Evolutionary conservation across 2,113 vertebrate genomes (phyloP).

Genomic region (Daphoenositta chrysoptera): DNA sequence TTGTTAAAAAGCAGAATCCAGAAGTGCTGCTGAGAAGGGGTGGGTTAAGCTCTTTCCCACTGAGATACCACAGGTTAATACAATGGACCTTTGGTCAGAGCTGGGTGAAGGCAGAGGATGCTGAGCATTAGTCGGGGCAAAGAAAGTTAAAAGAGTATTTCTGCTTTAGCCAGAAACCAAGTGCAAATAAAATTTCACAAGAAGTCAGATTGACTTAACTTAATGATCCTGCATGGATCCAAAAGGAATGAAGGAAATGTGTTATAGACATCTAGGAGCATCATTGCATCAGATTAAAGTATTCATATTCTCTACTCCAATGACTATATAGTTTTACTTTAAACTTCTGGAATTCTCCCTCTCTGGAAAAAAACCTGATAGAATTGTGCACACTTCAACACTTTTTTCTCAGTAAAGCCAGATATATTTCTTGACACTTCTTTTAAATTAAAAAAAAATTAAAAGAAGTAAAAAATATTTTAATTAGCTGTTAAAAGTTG

Average conservation of each 20-base stretch:
- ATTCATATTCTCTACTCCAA: neutral
- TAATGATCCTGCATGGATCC: neutral
- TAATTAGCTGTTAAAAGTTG: accelerated
- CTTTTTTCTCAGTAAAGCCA: neutral
- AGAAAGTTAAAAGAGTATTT: neutral
- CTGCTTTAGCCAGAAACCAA: neutral
- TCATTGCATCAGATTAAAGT: neutral
- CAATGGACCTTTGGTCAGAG: neutral
- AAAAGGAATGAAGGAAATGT: neutral
- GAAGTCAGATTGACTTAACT: neutral
- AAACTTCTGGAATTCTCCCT: neutral
- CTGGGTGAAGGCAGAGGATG: accelerated
- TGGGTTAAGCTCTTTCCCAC: neutral
- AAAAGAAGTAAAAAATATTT: neutral
- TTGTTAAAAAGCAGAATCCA: neutral
- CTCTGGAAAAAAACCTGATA: neutral
- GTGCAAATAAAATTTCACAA: neutral
- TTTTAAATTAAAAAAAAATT: neutral
- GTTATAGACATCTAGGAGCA: neutral
- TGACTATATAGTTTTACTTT: neutral
- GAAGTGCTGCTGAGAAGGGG: neutral
- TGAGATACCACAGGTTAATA: neutral
- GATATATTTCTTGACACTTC: neutral
- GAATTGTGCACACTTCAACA: neutral
- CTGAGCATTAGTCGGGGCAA: neutral